Base-by-base conservation (phyloP, 2,113 vertebrate genomes). In the Stegastes partitus region DNA sequence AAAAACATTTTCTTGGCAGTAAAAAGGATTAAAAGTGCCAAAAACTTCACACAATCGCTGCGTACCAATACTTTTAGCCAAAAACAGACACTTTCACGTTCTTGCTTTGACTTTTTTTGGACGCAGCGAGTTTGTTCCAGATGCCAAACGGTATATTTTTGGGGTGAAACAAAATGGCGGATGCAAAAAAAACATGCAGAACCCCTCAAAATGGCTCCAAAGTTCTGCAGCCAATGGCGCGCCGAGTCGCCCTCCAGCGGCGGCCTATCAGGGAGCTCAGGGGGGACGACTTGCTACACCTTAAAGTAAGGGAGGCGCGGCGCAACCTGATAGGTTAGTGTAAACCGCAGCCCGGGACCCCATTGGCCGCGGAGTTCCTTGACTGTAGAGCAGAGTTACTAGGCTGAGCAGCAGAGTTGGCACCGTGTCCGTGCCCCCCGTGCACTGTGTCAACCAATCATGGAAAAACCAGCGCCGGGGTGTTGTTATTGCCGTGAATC, bases 161-260 rank as follows among this genome's bases (percentile, higher is more conserved):
- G 11, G 10, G 53, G 5, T 64, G 16, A 61, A 15, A 84, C 87
- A 93, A 94, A 92, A 94, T 94, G 93, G 92, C 47, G 84, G 82
- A 51, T 4, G 7, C 7, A 70, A 34, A 34, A 34, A 31, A 6
- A 3, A 4, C 66, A 72, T 8, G 44, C 22, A 22, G 53, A 77
- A 73, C 75, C 83, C 61, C 31, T 34, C 78, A 92, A 94, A 89
- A 94, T 94, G 93, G 90, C 92, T 85, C 53, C 89, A 44, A 65
- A 45, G 72, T 82, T 23, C 1, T 49, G 18, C 47, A 77, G 44
- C 93, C 90, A 92, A 87, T 87, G n/a, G 49, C 0, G 3, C 45
- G 21, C 63, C 3, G 31, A 18, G 8, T 55, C 0, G 10, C 37
- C 47, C n/a, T 66, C 45, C 50, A 22, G 11, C 65, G 44, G 49